A percentile compares a stretch with the other conserved stretches of the same genome.
Evolutionary conservation across 2,113 vertebrate species (phyloP).

Genomic region (Nansenia antarctica): DNA sequence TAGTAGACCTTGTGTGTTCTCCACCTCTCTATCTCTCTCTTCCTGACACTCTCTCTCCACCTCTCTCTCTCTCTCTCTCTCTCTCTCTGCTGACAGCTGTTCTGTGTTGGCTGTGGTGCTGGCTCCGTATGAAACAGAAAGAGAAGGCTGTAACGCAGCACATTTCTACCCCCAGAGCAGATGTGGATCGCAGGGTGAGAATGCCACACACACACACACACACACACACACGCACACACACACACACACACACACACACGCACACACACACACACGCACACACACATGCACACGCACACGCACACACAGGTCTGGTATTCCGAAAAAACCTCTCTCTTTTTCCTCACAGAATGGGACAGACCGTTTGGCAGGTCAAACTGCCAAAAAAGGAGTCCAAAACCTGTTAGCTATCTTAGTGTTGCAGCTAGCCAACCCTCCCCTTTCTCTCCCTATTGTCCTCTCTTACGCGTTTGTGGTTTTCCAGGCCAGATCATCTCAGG

Average conservation of each 20-base stretch:
- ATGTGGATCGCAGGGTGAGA: conserved; percentile 37
- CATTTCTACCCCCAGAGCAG: conserved; percentile 50
- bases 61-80: conserved; percentile 13
- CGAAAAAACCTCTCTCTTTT: too few species aligned
- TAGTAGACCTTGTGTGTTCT: too few species aligned
- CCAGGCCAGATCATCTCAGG: neutral
- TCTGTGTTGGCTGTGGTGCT: conserved; percentile 17
- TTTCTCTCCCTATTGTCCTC: neutral
- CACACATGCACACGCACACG: conserved; percentile 37
- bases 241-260: conserved; percentile 39
- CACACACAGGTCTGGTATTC: neutral
- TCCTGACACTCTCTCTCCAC: conserved; percentile 1
- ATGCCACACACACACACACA: conserved; percentile 56
- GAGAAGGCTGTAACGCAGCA: conserved; percentile 42
- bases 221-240: neutral
- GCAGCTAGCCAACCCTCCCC: too few species aligned
- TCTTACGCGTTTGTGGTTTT: neutral
- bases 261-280: neutral
- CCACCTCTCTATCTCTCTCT: conserved; percentile 7
- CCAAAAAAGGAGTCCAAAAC: neutral
- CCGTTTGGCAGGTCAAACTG: neutral
- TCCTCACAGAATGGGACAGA: too few species aligned
- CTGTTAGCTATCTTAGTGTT: neutral
- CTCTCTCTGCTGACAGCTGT: conserved; percentile 51
- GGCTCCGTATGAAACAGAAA: conserved; percentile 44